phyloP scores from a whole-genome alignment of 2,797 vertebrate species.

The Pseudomugil tenellus region DNA sequence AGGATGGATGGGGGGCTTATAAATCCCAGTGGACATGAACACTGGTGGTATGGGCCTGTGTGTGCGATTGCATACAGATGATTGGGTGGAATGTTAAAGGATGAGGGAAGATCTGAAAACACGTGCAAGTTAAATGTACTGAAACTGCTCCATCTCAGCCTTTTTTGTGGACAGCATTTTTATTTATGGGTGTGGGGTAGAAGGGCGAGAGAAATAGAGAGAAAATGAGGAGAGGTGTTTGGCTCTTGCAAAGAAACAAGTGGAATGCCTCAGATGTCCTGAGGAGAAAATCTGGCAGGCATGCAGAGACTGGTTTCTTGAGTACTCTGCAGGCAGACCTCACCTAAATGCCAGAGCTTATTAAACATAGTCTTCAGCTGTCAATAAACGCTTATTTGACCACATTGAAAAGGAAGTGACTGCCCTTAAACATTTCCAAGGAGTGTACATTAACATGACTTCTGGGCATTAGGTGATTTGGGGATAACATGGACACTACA shows the following conservation, averaged over 20 bases:
- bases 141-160: conserved; percentile 14
- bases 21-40: conserved; percentile 43
- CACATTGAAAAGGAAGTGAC: neutral
- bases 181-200: neutral
- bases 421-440: neutral
- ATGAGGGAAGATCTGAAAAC: neutral
- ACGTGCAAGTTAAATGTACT: conserved; percentile 8
- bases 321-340: conserved; percentile 22
- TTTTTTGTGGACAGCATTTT: conserved; percentile 24
- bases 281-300: conserved; percentile 36
- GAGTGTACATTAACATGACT: conserved; percentile 7
- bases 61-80: conserved; percentile 40
- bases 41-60: conserved; percentile 28
- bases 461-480: conserved; percentile 1
- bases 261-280: conserved; percentile 58
- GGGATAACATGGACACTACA: conserved; percentile 1
- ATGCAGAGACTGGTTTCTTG: conserved; percentile 52
- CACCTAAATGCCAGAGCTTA: conserved; percentile 18
- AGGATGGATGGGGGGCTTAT: conserved; percentile 29
- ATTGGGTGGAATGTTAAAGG: conserved; percentile 24
- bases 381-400: neutral
- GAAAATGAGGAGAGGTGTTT: conserved; percentile 10
- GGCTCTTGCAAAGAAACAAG: conserved; percentile 47
- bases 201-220: conserved; percentile 11
- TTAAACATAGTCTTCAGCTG: conserved; percentile 28